Conservation (phyloP, 2,797 vertebrate species). For the Sparidentex hasta region DNA sequence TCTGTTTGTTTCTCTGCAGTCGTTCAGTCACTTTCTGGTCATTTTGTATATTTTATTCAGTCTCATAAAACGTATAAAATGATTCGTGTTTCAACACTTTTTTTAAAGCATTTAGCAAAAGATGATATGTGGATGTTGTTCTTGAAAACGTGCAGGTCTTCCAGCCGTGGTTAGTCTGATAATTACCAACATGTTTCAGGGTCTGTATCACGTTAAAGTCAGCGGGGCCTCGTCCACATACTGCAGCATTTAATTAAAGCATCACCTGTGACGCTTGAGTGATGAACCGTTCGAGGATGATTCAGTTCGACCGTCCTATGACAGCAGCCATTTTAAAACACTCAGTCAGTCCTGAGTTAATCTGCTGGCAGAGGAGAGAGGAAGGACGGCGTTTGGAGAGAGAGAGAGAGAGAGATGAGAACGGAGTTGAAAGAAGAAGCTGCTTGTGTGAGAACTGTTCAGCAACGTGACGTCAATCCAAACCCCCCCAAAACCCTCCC, state of each 20-base stretch:
- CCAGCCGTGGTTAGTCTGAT: no score
- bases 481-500: constrained; percentile 49
- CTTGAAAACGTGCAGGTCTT: no score
- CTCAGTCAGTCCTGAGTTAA: no score
- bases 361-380: not conserved
- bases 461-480: constrained; percentile 71
- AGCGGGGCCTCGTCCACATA: not conserved
- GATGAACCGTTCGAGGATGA: not conserved
- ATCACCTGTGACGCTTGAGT: not conserved
- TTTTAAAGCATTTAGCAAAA: no score
- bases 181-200: not conserved
- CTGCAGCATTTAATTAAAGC: not conserved
- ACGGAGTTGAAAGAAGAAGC: not conserved
- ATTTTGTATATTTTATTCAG: no score
- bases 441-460: constrained; percentile 36
- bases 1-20: not conserved
- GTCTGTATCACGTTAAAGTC: not conserved
- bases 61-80: no score
- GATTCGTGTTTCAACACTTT: not conserved
- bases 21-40: not conserved
- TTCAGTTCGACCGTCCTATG: not conserved
- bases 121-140: no score
- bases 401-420: not conserved
- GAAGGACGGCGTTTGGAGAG: no score
- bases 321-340: constrained; percentile 9